A percentile compares a stretch with the other conserved stretches of the same genome.
These are phyloP conservation scores for Hippoglossus stenolepis DNA, from an alignment of 2,113 vertebrate genomes.

Conservation along the genomic window DNA sequence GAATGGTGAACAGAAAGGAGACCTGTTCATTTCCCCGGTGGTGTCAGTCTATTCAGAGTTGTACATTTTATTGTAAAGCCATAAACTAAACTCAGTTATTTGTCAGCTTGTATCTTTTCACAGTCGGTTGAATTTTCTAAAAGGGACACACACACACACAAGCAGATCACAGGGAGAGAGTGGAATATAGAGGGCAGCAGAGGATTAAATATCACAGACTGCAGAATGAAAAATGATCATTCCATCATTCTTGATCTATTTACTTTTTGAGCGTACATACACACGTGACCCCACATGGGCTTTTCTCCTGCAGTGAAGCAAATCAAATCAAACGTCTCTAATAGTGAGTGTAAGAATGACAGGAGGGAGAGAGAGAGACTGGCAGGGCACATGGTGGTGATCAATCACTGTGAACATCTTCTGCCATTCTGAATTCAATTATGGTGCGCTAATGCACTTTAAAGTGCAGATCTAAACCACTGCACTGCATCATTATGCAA, in stretches of 20 bases:
- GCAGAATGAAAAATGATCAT: not conserved
- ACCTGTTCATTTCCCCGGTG: not conserved
- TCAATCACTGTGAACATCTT: conserved; percentile 17
- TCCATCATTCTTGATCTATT: not conserved
- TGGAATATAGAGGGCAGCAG: conserved; percentile 47
- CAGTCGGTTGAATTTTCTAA: not conserved
- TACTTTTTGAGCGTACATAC: not conserved
- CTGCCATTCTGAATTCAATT: not conserved
- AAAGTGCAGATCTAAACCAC: conserved; percentile 16
- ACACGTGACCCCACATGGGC: not conserved
- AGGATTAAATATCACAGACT: conserved; percentile 31
- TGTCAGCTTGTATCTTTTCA: conserved; percentile 31
- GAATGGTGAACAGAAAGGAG: not conserved
- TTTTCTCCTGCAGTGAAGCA: not conserved
- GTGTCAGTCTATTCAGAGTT: conserved; percentile 7
- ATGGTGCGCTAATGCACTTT: not conserved
- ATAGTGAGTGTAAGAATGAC: conserved; percentile 5
- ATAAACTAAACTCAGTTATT: conserved; percentile 12
- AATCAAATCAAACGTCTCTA: conserved; percentile 22
- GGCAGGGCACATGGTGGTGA: conserved; percentile 1
- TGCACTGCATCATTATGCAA: conserved; percentile 11
- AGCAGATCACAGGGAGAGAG: not conserved
- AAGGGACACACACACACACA: not conserved
- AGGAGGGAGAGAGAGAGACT: not conserved
- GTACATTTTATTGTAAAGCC: conserved; percentile 30